phyloP scores from a whole-genome alignment of 2,888 invertebrate genomes.

The Chalcosyrphus nemorum region DNA sequence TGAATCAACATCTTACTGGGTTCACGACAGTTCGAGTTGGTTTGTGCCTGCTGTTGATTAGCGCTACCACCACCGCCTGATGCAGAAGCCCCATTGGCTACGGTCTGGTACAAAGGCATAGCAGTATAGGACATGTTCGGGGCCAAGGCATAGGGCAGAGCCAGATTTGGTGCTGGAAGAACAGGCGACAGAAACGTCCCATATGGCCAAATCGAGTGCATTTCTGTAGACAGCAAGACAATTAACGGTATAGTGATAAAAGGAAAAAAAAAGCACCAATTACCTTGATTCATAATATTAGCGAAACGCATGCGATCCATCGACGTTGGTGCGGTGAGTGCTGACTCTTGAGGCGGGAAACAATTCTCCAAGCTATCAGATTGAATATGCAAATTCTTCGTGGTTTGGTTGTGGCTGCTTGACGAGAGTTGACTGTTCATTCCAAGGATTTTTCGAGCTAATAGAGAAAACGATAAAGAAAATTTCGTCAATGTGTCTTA shows the following conservation, averaged over 20 bases:
- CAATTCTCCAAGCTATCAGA: constrained; percentile 43
- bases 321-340: neutral
- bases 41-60: constrained; percentile 45
- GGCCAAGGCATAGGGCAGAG: constrained; percentile 74
- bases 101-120: constrained; percentile 75
- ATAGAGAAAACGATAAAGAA: constrained; percentile 34
- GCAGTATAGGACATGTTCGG: constrained; percentile 74
- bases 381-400: constrained; percentile 5
- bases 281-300: constrained; percentile 76
- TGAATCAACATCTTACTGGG: constrained; percentile 76
- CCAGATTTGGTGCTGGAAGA: constrained; percentile 75
- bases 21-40: constrained; percentile 65
- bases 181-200: constrained; percentile 76
- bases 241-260: no score
- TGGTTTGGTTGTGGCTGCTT: constrained; percentile 2
- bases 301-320: constrained; percentile 76
- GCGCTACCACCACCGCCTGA: constrained; percentile 1
- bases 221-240: no score
- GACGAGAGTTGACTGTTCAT: constrained; percentile 69
- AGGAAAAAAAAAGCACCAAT: no score
- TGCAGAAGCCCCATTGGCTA: constrained; percentile 46
- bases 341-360: neutral
- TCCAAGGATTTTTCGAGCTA: constrained; percentile 77
- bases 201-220: constrained; percentile 77
- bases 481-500: constrained; percentile 3